Percentiles rank a stretch among this genome's conserved stretches.
phyloP scores from a whole-genome alignment of 23 tunicate species.

The Halocynthia roretzi region DNA sequence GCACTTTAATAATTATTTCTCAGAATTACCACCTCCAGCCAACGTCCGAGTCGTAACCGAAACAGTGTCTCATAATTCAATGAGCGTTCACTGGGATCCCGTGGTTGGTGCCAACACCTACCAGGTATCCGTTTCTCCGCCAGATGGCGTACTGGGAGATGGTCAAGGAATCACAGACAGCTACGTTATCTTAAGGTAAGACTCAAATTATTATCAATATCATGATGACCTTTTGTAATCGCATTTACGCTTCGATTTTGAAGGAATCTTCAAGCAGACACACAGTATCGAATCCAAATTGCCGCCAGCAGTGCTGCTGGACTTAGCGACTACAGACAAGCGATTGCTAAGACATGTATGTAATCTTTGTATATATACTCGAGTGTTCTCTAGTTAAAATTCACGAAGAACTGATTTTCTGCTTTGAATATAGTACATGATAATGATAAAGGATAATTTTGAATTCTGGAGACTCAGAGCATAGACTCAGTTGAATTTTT shows the following conservation, averaged over 20 bases:
- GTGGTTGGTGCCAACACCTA: constrained; percentile 72
- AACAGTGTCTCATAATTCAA: constrained; percentile 59
- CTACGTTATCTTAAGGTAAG: constrained; percentile 43
- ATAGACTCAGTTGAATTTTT: neutral
- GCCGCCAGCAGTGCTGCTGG: constrained; percentile 76
- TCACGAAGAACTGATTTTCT: too few relatives aligned
- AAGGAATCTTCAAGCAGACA: constrained; percentile 62
- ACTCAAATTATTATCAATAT: too few relatives aligned
- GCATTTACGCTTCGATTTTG: neutral
- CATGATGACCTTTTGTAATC: too few relatives aligned
- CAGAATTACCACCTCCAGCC: constrained; percentile 50
- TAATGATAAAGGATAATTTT: too few relatives aligned
- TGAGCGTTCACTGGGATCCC: constrained; percentile 84
- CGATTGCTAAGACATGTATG: constrained; percentile 62
- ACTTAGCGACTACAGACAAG: constrained; percentile 27
- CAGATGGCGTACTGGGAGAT: constrained; percentile 24
- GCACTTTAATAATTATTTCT: neutral
- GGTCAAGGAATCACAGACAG: constrained; percentile 51
- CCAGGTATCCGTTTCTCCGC: constrained; percentile 32
- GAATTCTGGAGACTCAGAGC: too few relatives aligned
- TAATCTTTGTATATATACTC: neutral
- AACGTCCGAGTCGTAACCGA: constrained; percentile 35
- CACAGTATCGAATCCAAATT: constrained; percentile 57
- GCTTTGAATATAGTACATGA: neutral
- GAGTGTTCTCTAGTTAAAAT: neutral